Base-by-base conservation (phyloP, 2,113 vertebrate species). In the Camarhynchus parvulus region DNA sequence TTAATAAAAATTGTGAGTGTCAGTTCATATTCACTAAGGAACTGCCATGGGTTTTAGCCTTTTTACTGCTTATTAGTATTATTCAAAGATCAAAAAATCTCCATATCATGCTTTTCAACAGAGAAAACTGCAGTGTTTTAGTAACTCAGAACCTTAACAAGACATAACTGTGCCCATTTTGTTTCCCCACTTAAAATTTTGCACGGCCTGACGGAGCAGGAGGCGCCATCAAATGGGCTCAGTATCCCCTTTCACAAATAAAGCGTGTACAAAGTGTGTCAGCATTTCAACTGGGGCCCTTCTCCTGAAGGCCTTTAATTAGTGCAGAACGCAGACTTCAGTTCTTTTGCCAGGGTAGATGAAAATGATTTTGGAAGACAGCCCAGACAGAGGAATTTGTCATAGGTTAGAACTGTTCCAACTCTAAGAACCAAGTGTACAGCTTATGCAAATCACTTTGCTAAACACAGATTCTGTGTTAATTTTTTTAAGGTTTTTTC, bases 271-370 rank as follows among this genome's bases (percentile, higher is more conserved):
- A 88, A 97, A 98, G 98, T 98, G 98, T 98, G 98, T 98, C 98
- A 98, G 98, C 98, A 97, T 97, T 98, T 98, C 97, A 96, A 94
- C 96, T 96, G 97, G 92, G 96, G 97, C 97, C 97, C 97, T 97
- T 96, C 97, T 97, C 96, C 94, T 97, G 97, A 98, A 98, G 98
- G 97, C 97, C 94, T 97, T 99, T 99, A 99, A 99, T 99, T 99
- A 98, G 98, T 97, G 97, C 98, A 98, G 98, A 99, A 98, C 97
- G 98, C 98, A 97, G 98, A 98, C 98, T 98, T 98, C 97, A 98
- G 98, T 98, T 98, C 97, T 96, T 97, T 97, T 98, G 98, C 98
- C 98, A 99, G 97, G 92, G 73, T 97, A 96, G 98, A 98, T 98
- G 98, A 98, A 99, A 98, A 98, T 96, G 94, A 96, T 97, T 98